Base-by-base conservation (phyloP, 2,113 vertebrate genomes). In the Oryzias celebensis region DNA sequence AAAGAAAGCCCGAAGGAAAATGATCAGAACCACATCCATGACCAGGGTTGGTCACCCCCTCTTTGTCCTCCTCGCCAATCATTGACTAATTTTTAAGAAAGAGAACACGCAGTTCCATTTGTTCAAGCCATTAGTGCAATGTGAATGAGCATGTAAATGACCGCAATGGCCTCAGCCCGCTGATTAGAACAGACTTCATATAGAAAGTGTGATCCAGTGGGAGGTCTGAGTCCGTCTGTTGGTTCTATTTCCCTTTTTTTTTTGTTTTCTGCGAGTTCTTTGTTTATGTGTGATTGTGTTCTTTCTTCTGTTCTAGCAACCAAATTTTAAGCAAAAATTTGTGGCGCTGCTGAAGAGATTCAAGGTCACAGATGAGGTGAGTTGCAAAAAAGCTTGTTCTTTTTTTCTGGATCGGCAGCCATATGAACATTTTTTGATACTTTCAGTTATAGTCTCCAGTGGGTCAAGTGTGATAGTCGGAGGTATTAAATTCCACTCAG, bases 321-420 rank as follows among this genome's bases (percentile, higher is more conserved):
- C 91, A 17, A 93, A 93, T 84, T 93, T 93, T 69, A 93, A 93
- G 81, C 92, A 93, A 86, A 93, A 93, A 84, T 93, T 93, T 75
- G 91, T 92, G 68, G 92, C 92, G 52, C 81, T 93, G 70, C 75
- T 93, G 65, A 93, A 92, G 83, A 90, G 92, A 86, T 93, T 93
- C 81, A 93, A 93, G 81, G 92, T 93, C 47, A 90, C 92, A 1
- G 92, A 93, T 52, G 92, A 93, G 92, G 92, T 93, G 71, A 86
- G 90, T 74, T 60, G 17, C 14, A 14, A 56, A 42, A 44, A 50
- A 44, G 47, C 45, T 64, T n/a, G n/a, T 52, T 55, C 52, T 58
- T 22, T 12, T 63, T 63, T 14, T 56, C 73, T 58, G 59, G 22
- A 65, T 36, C 62, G 70, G 47, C 23, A 45, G 7, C 24, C n/a